Percentiles rank a stretch among this genome's conserved stretches.
These are phyloP conservation scores for Sogatella furcifera DNA, from an alignment of 1,140 invertebrate species.

Conservation along the genomic window DNA sequence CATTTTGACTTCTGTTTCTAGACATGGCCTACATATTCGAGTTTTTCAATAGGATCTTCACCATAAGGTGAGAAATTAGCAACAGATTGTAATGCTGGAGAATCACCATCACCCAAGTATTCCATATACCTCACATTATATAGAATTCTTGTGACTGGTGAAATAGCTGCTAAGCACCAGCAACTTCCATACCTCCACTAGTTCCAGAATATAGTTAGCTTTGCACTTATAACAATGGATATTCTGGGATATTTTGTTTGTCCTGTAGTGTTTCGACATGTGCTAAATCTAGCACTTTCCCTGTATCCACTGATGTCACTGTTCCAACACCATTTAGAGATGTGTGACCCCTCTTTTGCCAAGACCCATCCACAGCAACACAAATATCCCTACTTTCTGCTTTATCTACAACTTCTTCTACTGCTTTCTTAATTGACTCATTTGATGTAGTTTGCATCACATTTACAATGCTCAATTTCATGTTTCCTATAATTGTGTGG, in stretches of 20 bases:
- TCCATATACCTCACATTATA: conserved; percentile 14
- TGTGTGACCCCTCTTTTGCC: conserved; percentile 17
- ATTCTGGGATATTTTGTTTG: background rate
- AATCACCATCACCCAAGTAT: conserved; percentile 21
- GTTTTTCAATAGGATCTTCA: conserved; percentile 5
- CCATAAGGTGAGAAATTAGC: conserved; percentile 3
- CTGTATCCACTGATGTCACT: conserved; percentile 11
- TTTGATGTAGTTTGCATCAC: background rate
- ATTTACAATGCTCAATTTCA: background rate
- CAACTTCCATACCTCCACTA: conserved; percentile 20
- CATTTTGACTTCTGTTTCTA: conserved; percentile 13
- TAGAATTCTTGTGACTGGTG: conserved; percentile 13
- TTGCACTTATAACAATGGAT: conserved; percentile 12
- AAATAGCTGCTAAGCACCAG: conserved; percentile 18
- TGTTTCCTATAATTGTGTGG: background rate
- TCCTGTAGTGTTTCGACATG: conserved; percentile 14
- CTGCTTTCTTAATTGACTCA: conserved; percentile 7
- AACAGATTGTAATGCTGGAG: conserved; percentile 5
- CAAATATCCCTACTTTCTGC: conserved; percentile 8
- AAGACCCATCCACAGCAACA: conserved; percentile 14
- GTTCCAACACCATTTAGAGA: conserved; percentile 17
- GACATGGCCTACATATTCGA: conserved; percentile 14
- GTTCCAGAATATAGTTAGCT: conserved; percentile 20
- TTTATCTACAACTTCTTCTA: conserved; percentile 10
- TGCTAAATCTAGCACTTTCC: conserved; percentile 14